Percentiles rank a stretch among this genome's conserved stretches.
These are phyloP conservation scores for Scaeva pyrastri DNA, from an alignment of 2,888 invertebrate species.

Conservation along the genomic window DNA sequence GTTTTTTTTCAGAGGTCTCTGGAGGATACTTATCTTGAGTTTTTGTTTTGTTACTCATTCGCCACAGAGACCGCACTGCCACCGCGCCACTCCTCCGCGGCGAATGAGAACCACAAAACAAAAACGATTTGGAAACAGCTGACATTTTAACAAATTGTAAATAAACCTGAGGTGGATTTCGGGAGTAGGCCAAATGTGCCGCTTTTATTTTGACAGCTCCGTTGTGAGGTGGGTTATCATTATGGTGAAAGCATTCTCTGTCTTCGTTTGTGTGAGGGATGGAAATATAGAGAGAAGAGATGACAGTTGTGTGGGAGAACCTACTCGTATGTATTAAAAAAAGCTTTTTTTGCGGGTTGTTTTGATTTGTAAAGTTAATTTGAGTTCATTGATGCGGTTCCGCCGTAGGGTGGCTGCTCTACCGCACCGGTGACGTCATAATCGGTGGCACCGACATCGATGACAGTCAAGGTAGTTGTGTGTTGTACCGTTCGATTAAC, in stretches of 20 bases:
- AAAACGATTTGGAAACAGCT: slow-evolving; percentile 54
- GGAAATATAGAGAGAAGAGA: slow-evolving; percentile 7
- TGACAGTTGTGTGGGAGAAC: neutral
- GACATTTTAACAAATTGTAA: slow-evolving; percentile 56
- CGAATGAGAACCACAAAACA: slow-evolving; percentile 46
- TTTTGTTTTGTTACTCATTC: slow-evolving; percentile 73
- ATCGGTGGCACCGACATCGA: slow-evolving; percentile 46
- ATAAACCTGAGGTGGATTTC: slow-evolving; percentile 63
- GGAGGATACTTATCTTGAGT: slow-evolving; percentile 34
- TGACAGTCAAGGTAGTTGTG: slow-evolving; percentile 42
- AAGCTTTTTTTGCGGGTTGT: slow-evolving; percentile 32
- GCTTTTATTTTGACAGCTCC: slow-evolving; percentile 19
- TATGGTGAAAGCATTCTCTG: slow-evolving; percentile 53
- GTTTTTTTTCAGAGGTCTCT: slow-evolving; percentile 34
- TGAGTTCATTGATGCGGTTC: slow-evolving; percentile 69
- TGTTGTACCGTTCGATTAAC: slow-evolving; percentile 61
- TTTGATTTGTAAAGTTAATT: slow-evolving; percentile 63
- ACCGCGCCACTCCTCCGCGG: neutral
- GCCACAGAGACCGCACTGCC: slow-evolving; percentile 50
- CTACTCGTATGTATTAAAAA: neutral
- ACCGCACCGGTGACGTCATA: slow-evolving; percentile 38
- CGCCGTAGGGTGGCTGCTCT: slow-evolving; percentile 28
- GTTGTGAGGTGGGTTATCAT: slow-evolving; percentile 11
- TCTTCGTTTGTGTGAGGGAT: neutral
- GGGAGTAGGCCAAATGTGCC: slow-evolving; percentile 56